Evolutionary conservation across 2,797 vertebrate species (phyloP).

Genomic region (Heliangelus exortis): DNA sequence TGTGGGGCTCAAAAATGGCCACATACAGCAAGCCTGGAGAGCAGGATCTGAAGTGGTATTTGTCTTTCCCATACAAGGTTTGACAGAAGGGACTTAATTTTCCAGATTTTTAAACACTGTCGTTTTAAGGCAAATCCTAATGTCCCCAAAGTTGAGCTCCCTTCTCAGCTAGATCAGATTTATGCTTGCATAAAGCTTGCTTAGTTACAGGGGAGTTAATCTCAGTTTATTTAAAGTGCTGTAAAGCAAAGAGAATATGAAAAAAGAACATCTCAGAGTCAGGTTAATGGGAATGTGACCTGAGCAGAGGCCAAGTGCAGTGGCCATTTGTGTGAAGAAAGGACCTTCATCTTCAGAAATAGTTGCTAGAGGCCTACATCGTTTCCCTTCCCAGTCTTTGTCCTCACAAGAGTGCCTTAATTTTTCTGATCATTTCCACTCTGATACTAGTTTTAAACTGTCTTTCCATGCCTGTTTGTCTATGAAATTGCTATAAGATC

Average conservation of each 20-base stretch:
- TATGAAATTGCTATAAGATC: not conserved
- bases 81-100: not conserved
- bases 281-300: slow-evolving; percentile 2
- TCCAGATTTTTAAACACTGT: not conserved
- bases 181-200: not conserved
- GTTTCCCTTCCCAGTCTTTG: slow-evolving; percentile 3
- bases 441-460: slow-evolving; percentile 1
- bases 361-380: slow-evolving; percentile 19
- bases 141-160: not conserved
- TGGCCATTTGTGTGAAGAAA: not conserved
- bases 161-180: slow-evolving; percentile 7
- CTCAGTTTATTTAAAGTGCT: slow-evolving; percentile 19
- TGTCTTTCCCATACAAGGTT: not conserved
- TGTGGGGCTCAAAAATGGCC: not conserved
- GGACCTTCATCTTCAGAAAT: not conserved
- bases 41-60: not conserved
- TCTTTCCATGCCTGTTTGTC: not conserved
- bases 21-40: not conserved
- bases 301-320: not conserved
- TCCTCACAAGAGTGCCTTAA: not conserved
- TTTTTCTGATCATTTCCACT: slow-evolving; percentile 28
- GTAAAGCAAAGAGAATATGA: slow-evolving; percentile 36
- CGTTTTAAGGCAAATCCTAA: slow-evolving; percentile 16
- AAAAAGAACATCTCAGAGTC: not conserved
- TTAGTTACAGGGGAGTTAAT: slow-evolving; percentile 29